These are phyloP conservation scores for Rhinolophus sinicus DNA, from an alignment of 2,113 vertebrate genomes.

Conservation along the genomic window DNA sequence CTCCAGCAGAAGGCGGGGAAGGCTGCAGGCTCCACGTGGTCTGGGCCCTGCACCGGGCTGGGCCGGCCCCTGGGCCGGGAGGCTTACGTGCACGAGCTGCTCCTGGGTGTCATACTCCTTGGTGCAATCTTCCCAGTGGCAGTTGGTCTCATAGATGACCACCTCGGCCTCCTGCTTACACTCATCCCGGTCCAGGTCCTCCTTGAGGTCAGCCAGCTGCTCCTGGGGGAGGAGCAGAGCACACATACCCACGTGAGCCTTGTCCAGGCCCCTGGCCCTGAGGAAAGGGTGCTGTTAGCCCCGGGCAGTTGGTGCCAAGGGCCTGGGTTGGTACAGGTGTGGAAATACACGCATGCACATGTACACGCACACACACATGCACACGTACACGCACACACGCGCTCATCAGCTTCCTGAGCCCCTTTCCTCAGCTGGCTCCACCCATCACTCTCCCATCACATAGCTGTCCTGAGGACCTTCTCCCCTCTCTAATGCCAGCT, in stretches of 20 bases:
- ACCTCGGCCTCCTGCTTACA: slow-evolving; percentile 98
- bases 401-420: too few species aligned
- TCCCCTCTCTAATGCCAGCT: neutral
- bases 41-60: rapidly evolving
- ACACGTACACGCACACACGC: rapidly evolving
- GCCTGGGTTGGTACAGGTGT: neutral
- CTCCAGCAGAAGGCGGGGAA: neutral
- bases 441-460: too few species aligned
- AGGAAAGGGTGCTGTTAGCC: neutral
- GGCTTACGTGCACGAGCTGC: slow-evolving; percentile 97
- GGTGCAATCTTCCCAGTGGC: slow-evolving; percentile 97
- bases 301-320: neutral
- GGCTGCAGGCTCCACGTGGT: neutral
- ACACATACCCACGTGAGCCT: slow-evolving; percentile 68
- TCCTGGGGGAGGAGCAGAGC: slow-evolving; percentile 85
- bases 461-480: neutral
- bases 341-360: rapidly evolving
- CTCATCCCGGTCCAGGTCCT: slow-evolving; percentile 97
- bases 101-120: slow-evolving; percentile 98
- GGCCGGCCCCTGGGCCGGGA: neutral
- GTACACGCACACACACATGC: rapidly evolving
- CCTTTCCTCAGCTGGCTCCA: neutral
- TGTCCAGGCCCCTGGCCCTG: neutral
- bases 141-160: slow-evolving; percentile 97
- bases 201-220: slow-evolving; percentile 93